Base-by-base conservation (phyloP, 2,797 vertebrate genomes). In the Anisognathus igniventris region DNA sequence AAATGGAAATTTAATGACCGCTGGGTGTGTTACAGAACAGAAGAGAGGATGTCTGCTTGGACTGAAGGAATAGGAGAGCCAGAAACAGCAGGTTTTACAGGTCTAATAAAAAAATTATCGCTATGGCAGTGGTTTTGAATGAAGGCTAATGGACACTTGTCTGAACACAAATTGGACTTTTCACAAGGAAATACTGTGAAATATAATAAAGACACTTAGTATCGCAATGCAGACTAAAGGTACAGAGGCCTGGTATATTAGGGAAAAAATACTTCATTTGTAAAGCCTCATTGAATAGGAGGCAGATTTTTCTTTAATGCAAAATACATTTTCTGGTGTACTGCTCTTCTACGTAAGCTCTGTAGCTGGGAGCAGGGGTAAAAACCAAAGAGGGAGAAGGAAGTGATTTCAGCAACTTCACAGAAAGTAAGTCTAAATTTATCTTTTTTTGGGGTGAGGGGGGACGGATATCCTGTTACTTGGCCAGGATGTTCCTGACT, bases 1-100 rank as follows among this genome's bases (percentile, higher is more conserved):
- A 95, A 95, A 92, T 94, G 88, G 86, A 96, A 89, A 65, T 86
- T 95, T 95, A 95, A 95, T 94, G 93, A 85, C 85, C 27, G 12
- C 62, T 92, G 74, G 25, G 71, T 88, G 53, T 51, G 54, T 95
- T 85, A 67, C 47, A 44, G 54, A 80, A 66, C 20, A 53, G 50
- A 74, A 27, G 50, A 88, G 58, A 82, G 44, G 27, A 44, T 86
- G 70, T 74, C 21, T 71, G 8, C 40, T 7, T 33, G 65, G 39
- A 44, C 44, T 62, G 50, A 91, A 93, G 66, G 72, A 90, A 83
- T 31, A 56, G 19, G 56, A 91, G 37, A 47, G 45, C 45, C 50
- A 65, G 68, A 84, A 78, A 53, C 9, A 23, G 44, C 35, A 85
- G 76, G 71, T 57, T 95, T 93, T 90, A 66, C 30, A 25, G 40